A percentile compares a stretch with the other conserved stretches of the same genome.
phyloP scores from a whole-genome alignment of 2,113 vertebrate species.

The Uria aalge region DNA sequence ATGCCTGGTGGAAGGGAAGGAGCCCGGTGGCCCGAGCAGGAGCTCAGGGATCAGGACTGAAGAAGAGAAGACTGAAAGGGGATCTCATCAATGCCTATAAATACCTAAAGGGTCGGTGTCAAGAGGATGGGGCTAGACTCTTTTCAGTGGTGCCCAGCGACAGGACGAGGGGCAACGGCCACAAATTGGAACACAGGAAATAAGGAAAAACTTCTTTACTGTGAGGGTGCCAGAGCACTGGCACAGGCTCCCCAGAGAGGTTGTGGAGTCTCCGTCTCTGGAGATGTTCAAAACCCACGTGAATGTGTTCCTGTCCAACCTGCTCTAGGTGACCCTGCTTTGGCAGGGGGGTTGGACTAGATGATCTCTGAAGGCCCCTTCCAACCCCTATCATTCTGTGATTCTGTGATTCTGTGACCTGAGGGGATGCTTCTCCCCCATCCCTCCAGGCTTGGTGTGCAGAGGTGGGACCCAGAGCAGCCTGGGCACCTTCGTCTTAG shows the following conservation, averaged over 20 bases:
- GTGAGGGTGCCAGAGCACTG: background rate
- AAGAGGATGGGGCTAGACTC: background rate
- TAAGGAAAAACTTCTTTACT: background rate
- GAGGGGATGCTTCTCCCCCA: background rate
- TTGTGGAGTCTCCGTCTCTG: background rate
- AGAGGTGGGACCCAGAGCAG: background rate
- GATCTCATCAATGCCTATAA: background rate
- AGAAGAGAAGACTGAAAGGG: background rate
- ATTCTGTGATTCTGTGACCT: background rate
- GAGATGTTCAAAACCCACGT: background rate
- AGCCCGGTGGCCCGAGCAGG: rapidly evolving
- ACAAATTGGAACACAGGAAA: background rate
- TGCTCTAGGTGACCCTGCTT: background rate
- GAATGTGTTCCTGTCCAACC: background rate
- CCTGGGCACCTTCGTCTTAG: background rate
- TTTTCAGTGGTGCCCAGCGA: background rate
- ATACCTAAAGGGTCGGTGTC: background rate
- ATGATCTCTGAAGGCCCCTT: background rate
- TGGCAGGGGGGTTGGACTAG: background rate
- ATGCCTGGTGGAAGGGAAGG: background rate
- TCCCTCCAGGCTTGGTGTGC: background rate
- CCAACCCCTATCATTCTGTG: background rate
- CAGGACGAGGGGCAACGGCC: background rate
- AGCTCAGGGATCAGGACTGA: background rate
- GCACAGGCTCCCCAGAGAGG: background rate